These are phyloP conservation scores for Melanerpes aurifrons DNA, from an alignment of 2,113 vertebrate species.

Conservation along the genomic window DNA sequence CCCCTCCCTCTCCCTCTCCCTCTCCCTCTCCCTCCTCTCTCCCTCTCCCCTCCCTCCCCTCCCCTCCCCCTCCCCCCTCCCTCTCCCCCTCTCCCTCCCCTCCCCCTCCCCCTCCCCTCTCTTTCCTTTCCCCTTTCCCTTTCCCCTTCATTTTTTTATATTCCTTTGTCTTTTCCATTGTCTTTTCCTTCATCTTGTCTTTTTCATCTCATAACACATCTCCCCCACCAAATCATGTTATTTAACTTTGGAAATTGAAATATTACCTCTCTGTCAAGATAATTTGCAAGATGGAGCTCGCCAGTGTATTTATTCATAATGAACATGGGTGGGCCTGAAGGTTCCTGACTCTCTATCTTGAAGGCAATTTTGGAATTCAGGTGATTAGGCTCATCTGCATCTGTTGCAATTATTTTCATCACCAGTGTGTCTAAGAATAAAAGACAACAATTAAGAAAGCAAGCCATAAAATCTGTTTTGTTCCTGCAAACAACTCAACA, in stretches of 20 bases:
- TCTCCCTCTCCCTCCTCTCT: no score
- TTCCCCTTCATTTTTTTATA: no score
- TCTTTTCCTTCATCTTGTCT: no score
- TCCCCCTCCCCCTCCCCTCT: no score
- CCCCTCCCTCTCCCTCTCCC: no score
- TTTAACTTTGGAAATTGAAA: background rate
- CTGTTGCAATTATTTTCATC: conserved; percentile 85
- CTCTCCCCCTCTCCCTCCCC: no score
- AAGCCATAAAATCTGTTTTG: background rate
- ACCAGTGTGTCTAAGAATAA: conserved; percentile 81
- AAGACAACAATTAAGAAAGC: background rate
- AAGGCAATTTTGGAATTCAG: conserved; percentile 82
- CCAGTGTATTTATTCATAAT: conserved; percentile 82
- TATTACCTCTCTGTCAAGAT: conserved; percentile 92
- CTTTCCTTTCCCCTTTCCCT: no score
- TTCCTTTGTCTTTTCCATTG: no score
- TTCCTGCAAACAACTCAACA: background rate
- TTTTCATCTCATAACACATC: background rate
- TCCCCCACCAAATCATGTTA: background rate
- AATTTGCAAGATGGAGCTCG: conserved; percentile 73
- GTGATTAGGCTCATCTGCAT: conserved; percentile 83
- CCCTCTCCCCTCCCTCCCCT: no score
- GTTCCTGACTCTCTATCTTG: conserved; percentile 79
- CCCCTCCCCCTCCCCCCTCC: no score
- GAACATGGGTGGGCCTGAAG: conserved; percentile 80